Conservation (phyloP, 2,888 invertebrate genomes). For the Morpho helenor region DNA sequence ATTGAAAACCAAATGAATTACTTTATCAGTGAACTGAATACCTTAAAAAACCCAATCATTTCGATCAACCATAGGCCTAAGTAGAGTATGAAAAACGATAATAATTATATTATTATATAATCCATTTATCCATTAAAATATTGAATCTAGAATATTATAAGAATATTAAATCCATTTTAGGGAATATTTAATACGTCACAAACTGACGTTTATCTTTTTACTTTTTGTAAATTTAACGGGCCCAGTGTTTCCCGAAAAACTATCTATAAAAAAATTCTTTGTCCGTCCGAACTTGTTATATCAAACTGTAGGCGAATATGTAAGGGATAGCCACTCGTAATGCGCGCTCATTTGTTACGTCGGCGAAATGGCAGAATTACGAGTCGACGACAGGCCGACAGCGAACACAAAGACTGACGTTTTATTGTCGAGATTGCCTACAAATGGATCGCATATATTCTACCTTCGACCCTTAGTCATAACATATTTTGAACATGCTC, state of each 20-base stretch:
- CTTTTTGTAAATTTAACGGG: neutral
- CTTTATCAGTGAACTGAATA: too few relatives aligned
- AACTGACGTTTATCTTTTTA: too few relatives aligned
- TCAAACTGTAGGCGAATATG: conserved; percentile 38
- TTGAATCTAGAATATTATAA: too few relatives aligned
- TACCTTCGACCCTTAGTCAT: conserved; percentile 38
- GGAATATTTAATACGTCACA: too few relatives aligned
- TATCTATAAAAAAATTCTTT: conserved; percentile 13
- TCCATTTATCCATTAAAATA: too few relatives aligned
- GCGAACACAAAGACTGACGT: conserved; percentile 63
- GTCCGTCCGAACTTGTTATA: neutral
- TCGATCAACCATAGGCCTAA: too few relatives aligned
- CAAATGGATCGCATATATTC: conserved; percentile 62
- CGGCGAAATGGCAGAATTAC: conserved; percentile 61
- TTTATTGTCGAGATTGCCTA: conserved; percentile 68
- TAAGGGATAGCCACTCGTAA: conserved; percentile 50
- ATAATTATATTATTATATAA: too few relatives aligned
- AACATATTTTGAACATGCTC: conserved; percentile 24
- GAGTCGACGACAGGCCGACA: conserved; percentile 54
- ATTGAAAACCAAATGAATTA: too few relatives aligned
- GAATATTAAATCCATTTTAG: too few relatives aligned
- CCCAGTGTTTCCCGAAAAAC: neutral
- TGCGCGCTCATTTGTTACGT: conserved; percentile 69
- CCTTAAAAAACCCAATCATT: too few relatives aligned
- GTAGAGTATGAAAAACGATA: too few relatives aligned